Base-by-base conservation (phyloP, 2,113 vertebrate genomes). In the Epinephelus moara region DNA sequence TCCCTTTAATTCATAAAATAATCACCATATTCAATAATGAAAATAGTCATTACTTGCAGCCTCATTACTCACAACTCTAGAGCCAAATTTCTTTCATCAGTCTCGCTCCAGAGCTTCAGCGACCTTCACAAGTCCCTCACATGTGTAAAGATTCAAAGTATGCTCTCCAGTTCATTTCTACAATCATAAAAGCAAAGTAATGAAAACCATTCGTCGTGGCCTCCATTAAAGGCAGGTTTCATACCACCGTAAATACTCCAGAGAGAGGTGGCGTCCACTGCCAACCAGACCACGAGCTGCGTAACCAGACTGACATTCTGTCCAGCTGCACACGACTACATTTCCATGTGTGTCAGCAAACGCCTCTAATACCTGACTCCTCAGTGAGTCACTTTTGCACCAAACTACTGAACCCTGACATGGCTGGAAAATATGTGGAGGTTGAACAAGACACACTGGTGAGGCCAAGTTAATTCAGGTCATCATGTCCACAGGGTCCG, bases 261-360 rank as follows among this genome's bases (percentile, higher is more conserved):
- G 49, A 71, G 85, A 86, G 78, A 76, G 73, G 56, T 17, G 57
- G 55, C 14, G 80, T 84, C 81, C 15, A 52, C 86, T 67, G 84
- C 80, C 84, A 85, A 75, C 81, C 85, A 70, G 60, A 78, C 63
- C 3, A 30, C 61, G n/a, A 72, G 80, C 66, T 4, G 19, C 25
- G 37, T 4, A 60, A 49, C 59, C 87, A 60, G 57, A 63, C 57
- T 3, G 53, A 77, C 64, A 15, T 40, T 21, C 13, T 12, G 67
- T 88, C 70, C 78, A 15, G 70, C 61, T 81, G 64, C 13, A n/a
- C 68, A 4, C 82, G 9, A 45, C 42, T 25, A 19, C 33, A 9
- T 89, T 91, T 93, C 84, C 89, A 61, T 59, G 52, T 75, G 85
- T 80, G 85, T 90, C 87, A 88, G 84, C 90, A 83, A 80, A 82